phyloP scores from a whole-genome alignment of 2,797 vertebrate genomes.

The Phrynocephalus vlangalii region DNA sequence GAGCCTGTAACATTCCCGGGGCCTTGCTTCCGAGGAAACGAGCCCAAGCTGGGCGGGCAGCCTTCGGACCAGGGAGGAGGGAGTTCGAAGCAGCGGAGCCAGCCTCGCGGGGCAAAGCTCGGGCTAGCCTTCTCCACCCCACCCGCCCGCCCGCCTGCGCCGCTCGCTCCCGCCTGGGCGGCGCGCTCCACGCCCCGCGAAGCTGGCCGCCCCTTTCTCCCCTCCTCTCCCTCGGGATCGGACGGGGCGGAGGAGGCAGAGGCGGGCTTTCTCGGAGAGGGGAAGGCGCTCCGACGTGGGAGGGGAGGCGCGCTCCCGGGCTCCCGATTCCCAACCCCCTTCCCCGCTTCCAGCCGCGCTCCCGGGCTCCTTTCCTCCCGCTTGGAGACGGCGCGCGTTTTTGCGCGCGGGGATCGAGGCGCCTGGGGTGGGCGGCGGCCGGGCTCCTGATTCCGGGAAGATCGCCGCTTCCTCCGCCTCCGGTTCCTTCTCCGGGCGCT shows the following conservation, averaged over 20 bases:
- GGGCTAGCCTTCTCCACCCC: not conserved
- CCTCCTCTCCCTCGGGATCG: conserved; percentile 32
- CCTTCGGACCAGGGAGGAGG: not conserved
- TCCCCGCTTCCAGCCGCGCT: no score
- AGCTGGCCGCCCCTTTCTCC: not conserved
- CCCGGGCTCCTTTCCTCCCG: no score
- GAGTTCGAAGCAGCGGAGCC: no score
- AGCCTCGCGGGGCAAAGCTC: no score
- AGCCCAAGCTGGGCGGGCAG: not conserved
- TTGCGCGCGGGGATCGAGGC: not conserved
- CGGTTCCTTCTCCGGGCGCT: no score
- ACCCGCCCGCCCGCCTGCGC: not conserved
- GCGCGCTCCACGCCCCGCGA: not conserved
- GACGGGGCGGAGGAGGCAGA: no score
- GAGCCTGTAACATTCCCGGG: no score
- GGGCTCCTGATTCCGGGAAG: no score
- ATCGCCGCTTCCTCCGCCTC: no score
- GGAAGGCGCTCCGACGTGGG: not conserved
- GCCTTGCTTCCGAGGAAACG: not conserved
- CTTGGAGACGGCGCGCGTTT: not conserved
- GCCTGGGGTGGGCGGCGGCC: no score
- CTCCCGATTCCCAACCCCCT: not conserved
- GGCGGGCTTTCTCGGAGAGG: not conserved
- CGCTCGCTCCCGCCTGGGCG: not conserved
- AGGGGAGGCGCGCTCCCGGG: not conserved